Base-by-base conservation (phyloP, 2,888 invertebrate species). In the Drosophila ezoana region DNA sequence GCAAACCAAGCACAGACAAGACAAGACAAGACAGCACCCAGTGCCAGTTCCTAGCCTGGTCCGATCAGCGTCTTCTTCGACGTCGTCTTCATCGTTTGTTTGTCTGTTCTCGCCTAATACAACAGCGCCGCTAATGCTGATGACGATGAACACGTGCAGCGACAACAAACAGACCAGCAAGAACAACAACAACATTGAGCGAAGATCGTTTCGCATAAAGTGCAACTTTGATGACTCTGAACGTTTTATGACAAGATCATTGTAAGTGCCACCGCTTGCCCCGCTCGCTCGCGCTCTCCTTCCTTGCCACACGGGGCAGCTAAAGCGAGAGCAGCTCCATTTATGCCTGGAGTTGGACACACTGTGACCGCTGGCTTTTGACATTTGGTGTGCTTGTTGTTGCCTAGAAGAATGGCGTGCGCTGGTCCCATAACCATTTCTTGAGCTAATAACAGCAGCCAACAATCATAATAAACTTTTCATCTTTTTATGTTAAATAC, bases 201-300 rank as follows among this genome's bases (percentile, higher is more conserved):
- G 49, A 40, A 60, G 79, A 87, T 81, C 77, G 69, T 85, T 85
- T 85, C 85, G 87, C 87, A 85, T 85, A 87, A 86, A 85, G 88
- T 85, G 87, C 83, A 87, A 85, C 85, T 86, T 87, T 87, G 85
- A 85, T 87, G 88, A 72, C 77, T 87, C 68, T 85, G 85, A 85
- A 77, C 86, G 87, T 85, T 85, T 85, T 87, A 85, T 83, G 87
- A 87, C 87, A 83, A 85, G 87, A 85, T 87, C 85, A 81, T 80
- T 80, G 79, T 72, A 76, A 63, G 69, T 58, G 79, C 58, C 57
- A 52, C 52, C 57, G 23, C 43, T 48, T 58, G 58, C 52, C 47
- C 47, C 52, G 58, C 56, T 52, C 35, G 28, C 35, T 51, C 20
- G 68, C n/a, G n/a, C 45, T 1, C 28, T 28, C 28, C 28, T 28